A percentile compares a stretch with the other conserved stretches of the same genome.
phyloP scores from a whole-genome alignment of 2,113 vertebrate species.

The Coptodon bakossiorum region DNA sequence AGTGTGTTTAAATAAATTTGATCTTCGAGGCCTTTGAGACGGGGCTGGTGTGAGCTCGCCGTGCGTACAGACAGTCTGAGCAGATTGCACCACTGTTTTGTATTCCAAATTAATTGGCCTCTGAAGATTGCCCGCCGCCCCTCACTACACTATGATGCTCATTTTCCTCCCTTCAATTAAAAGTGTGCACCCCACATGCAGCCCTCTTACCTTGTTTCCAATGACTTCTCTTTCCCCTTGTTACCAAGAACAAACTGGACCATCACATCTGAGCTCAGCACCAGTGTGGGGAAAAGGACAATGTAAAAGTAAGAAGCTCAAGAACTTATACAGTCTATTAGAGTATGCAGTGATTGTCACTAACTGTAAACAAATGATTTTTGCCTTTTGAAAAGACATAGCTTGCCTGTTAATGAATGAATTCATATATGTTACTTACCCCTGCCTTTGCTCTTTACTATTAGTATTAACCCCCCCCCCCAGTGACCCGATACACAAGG shows the following conservation, averaged over 20 bases:
- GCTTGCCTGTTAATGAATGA: neutral
- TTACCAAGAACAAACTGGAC: slow-evolving; percentile 53
- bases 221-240: slow-evolving; percentile 36
- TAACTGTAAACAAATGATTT: neutral
- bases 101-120: slow-evolving; percentile 79
- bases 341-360: neutral
- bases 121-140: slow-evolving; percentile 64
- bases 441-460: neutral
- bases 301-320: neutral
- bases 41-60: slow-evolving; percentile 35
- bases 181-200: slow-evolving; percentile 45
- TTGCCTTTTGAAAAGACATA: neutral
- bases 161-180: slow-evolving; percentile 65
- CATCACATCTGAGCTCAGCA: slow-evolving; percentile 1
- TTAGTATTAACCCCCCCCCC: neutral
- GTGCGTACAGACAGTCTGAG: slow-evolving; percentile 52
- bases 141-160: slow-evolving; percentile 59
- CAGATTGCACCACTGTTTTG: slow-evolving; percentile 72
- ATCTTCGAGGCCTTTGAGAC: slow-evolving; percentile 55
- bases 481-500: neutral
- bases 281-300: neutral
- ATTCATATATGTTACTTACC: neutral
- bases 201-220: slow-evolving; percentile 9
- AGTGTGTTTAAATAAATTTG: slow-evolving; percentile 66
- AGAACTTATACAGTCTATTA: neutral